Evolutionary conservation across 92 coral and sea anemone genomes (phyloP), one percentile per base, ranked within the genome.

Genomic region (Umimayanthus chanpuru): DNA sequence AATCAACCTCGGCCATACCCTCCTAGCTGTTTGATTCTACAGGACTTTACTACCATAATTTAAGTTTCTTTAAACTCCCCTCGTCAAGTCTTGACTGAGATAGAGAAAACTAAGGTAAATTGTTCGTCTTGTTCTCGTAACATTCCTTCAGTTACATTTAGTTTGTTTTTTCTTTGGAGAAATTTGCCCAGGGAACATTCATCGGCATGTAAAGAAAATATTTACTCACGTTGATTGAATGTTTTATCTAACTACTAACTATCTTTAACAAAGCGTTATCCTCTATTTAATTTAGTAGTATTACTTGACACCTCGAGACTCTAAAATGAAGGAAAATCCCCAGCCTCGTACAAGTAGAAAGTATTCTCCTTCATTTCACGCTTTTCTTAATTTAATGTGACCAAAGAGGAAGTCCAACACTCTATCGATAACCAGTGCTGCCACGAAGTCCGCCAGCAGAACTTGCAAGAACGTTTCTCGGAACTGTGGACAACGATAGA

Each of bases 381-480:
- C 86, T 67, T 90, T 87, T 82, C 89, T 89, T 39, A 95, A 65
- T 56, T 77, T 93, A 29, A 96, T 94, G 20, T 92, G 89, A 21
- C 99, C 99, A 75, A 97, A 90, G 38, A 97, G 55, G 82, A 95
- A 95, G 77, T 97, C 95, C 79, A 97, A 88, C 73, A 97, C 71
- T 90, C 99, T 93, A 79, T 97, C 99, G 81, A 97, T 82, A 79
- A 94, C 89, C 84, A 90, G 94, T 9, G 94, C 98, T 47, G 91
- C 81, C 28, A 92, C 91, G 38, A 94, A 90, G 85, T 97, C 98
- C 21, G 94, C 92, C 76, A 93, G 85, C 9, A 97, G 83, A 1
- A 94, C 98, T 74, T 92, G 95, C 41, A 93, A 79, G 86, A 97
- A 95, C 75, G 82, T 85, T 71, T 94, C 98, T 76, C 99, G 98